Conservation (phyloP, 2,888 invertebrate species). For the Ophioninae sp. region DNA sequence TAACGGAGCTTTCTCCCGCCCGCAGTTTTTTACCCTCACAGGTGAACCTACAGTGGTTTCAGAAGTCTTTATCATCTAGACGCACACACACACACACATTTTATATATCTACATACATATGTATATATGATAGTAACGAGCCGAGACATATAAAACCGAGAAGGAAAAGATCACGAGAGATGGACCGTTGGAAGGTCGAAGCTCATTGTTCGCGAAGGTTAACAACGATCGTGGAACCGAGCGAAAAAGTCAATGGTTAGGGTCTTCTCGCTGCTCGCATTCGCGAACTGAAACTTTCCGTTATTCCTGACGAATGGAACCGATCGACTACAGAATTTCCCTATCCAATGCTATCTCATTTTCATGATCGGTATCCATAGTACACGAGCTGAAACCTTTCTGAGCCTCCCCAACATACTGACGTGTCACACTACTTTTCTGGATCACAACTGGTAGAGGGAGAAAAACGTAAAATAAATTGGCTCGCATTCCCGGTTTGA, state of each 20-base stretch:
- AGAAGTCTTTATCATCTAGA: constrained; percentile 55
- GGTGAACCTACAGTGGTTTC: constrained; percentile 33
- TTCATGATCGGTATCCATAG: constrained; percentile 48
- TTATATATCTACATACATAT: background rate
- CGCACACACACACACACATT: constrained; percentile 19
- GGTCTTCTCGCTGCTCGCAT: constrained; percentile 34
- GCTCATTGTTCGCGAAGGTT: constrained; percentile 58
- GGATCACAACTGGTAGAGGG: constrained; percentile 1
- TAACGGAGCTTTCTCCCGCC: constrained; percentile 5
- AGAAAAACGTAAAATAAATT: constrained; percentile 44
- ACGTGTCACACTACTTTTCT: constrained; percentile 8
- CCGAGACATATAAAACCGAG: constrained; percentile 61
- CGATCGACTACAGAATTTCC: constrained; percentile 46
- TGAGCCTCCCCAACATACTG: constrained; percentile 31
- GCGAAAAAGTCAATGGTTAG: constrained; percentile 41
- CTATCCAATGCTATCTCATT: constrained; percentile 45
- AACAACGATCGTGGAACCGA: constrained; percentile 37
- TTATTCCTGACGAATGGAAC: constrained; percentile 56
- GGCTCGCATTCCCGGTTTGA: constrained; percentile 23
- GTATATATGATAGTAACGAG: constrained; percentile 22
- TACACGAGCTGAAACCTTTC: constrained; percentile 24
- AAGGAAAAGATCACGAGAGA: constrained; percentile 50
- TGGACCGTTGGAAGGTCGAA: constrained; percentile 49
- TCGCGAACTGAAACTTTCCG: constrained; percentile 52
- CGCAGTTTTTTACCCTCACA: background rate